Conservation (phyloP, 2,888 invertebrate species). For the Mimumesa dahlbomi region DNA sequence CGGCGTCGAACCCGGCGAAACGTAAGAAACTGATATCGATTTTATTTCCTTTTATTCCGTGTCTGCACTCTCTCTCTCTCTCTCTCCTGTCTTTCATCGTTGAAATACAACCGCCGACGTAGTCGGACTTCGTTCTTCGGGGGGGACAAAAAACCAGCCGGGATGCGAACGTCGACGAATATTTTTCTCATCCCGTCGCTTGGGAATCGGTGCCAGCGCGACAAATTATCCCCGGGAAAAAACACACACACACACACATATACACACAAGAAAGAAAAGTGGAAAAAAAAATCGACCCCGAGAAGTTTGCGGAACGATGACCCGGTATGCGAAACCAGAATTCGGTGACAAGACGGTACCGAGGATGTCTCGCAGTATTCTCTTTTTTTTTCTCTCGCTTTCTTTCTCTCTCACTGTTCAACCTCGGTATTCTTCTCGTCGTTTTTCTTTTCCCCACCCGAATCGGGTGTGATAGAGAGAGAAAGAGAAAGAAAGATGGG, state of each 20-base stretch:
- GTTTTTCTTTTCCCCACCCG: not conserved
- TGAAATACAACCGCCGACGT: constrained; percentile 36
- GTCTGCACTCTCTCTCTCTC: not conserved
- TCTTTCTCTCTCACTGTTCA: not conserved
- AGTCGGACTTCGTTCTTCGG: not conserved
- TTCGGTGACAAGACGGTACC: constrained; percentile 49
- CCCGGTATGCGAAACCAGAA: constrained; percentile 74
- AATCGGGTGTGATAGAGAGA: no score
- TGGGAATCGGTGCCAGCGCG: constrained; percentile 55
- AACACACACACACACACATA: no score
- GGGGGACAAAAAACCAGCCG: constrained; percentile 22
- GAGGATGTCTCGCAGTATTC: constrained; percentile 4
- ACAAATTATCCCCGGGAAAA: constrained; percentile 57
- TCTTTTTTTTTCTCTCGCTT: not conserved
- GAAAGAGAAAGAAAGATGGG: not conserved
- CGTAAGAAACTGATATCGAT: constrained; percentile 17
- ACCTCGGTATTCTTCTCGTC: constrained; percentile 21
- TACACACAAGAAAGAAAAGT: no score
- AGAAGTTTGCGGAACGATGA: constrained; percentile 67
- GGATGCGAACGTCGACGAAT: constrained; percentile 10
- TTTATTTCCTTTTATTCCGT: constrained; percentile 3
- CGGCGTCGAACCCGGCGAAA: not conserved
- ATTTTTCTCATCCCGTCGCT: constrained; percentile 10
- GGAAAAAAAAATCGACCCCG: no score
- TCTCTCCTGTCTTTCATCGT: constrained; percentile 17